Evolutionary conservation across 2,113 vertebrate species (phyloP).

Genomic region (Halichoerus grypus): DNA sequence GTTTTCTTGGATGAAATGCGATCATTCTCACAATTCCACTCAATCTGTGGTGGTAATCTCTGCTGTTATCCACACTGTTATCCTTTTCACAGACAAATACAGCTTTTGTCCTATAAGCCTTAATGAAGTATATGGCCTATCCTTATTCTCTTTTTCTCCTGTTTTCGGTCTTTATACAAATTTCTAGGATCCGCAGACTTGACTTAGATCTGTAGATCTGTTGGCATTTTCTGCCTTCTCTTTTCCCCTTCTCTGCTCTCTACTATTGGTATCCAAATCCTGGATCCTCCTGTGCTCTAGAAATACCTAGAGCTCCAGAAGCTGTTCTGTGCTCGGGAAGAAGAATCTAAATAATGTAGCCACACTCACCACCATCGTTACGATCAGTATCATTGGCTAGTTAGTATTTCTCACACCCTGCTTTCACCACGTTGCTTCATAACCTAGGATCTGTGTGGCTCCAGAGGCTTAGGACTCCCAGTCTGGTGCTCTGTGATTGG

Average conservation of each 20-base stretch:
- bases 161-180: background rate
- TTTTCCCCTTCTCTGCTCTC: background rate
- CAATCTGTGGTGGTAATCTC: background rate
- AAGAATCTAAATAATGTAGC: background rate
- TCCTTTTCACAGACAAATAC: background rate
- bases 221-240: background rate
- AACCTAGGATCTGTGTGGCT: background rate
- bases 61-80: background rate
- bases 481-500: background rate
- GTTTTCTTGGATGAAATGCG: constrained; percentile 20
- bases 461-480: background rate
- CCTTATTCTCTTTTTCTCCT: background rate
- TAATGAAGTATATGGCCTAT: background rate
- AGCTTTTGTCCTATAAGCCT: background rate
- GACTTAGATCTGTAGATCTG: background rate
- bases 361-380: background rate
- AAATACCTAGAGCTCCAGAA: background rate
- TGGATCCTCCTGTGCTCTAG: background rate
- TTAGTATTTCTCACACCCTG: background rate
- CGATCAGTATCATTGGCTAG: background rate
- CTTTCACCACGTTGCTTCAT: background rate
- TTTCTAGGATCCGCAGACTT: background rate
- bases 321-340: background rate
- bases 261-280: background rate
- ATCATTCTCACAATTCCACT: constrained; percentile 2